Base-by-base conservation (phyloP, 2,888 invertebrate genomes). In the Melinaea marsaeus region DNA sequence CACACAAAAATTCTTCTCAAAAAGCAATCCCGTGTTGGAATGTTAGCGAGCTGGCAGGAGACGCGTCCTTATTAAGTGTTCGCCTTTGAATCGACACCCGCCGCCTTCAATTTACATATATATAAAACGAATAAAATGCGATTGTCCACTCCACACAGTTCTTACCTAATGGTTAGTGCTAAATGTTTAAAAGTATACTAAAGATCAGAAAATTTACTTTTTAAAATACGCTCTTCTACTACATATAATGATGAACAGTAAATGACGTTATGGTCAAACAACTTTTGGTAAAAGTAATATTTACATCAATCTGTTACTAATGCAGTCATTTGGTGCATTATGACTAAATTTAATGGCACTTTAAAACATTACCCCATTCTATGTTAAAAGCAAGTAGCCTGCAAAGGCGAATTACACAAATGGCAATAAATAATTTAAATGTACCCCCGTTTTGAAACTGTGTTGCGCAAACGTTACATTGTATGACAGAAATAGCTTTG, bases 21-120 rank as follows among this genome's bases (percentile, higher is more conserved):
- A 85, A 84, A 86, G 89, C 85, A 81, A 83, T 84, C 83, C 80
- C 83, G 82, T 88, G 89, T 89, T 76, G 82, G 86, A 84, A 88
- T 88, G 85, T 79, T 74, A 77, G 79, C 77, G 81, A 80, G 79
- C 79, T 79, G 81, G 74, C 77, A 79, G 79, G 72, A 63, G 65
- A 84, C 87, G 83, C 79, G 81, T 79, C 81, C 83, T 82, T 83
- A 84, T 83, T 86, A 80, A 84, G 81, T 78, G 79, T 78, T 75
- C 75, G 75, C 82, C 81, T 78, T 86, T 86, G 82, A 79, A 75
- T 72, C 67, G 67, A 69, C 72, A 77, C 78, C 77, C 77, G 71
- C 80, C 76, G 80, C 78, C 71, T 67, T 74, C 71, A 78, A 82
- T 83, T 83, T 82, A 80, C 85, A 84, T 86, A 84, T 84, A 84